Conservation (phyloP, 2,113 vertebrate genomes). For the Stomatorhinus ivindoensis region DNA sequence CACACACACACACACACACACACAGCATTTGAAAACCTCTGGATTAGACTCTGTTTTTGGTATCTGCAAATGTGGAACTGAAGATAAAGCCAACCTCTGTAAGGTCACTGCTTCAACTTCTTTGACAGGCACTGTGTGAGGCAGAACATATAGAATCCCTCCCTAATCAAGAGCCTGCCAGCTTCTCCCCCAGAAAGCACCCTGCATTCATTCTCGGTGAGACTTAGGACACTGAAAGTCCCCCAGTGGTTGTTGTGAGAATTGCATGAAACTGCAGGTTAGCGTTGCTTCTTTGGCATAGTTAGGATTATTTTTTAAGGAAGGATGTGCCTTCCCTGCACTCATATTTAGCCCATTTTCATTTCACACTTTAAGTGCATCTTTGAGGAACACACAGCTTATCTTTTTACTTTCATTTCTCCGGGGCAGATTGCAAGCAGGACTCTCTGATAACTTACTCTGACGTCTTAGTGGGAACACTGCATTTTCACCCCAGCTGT, state of each 20-base stretch:
- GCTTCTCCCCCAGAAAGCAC: not conserved
- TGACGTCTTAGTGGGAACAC: conserved; percentile 53
- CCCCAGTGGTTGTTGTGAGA: not conserved
- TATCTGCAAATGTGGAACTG: not conserved
- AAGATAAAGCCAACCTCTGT: not conserved
- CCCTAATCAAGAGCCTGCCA: not conserved
- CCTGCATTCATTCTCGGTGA: not conserved
- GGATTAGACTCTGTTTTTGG: not conserved
- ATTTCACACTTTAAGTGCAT: not conserved
- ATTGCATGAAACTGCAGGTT: not conserved
- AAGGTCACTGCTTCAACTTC: too few relatives aligned
- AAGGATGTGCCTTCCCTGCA: not conserved
- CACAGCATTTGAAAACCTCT: not conserved
- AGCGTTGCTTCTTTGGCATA: not conserved
- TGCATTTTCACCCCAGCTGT: conserved; percentile 52
- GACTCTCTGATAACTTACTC: conserved; percentile 41
- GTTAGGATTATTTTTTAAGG: not conserved
- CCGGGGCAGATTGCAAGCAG: conserved; percentile 27
- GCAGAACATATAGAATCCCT: not conserved
- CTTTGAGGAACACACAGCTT: not conserved
- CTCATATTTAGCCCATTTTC: not conserved
- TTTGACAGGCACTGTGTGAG: not conserved
- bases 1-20: not conserved
- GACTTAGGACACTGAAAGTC: not conserved
- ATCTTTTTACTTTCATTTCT: not conserved